Evolutionary conservation across 2,888 invertebrate genomes (phyloP), one percentile per base, ranked within the genome.

Genomic region (Monoplex corrugatus): DNA sequence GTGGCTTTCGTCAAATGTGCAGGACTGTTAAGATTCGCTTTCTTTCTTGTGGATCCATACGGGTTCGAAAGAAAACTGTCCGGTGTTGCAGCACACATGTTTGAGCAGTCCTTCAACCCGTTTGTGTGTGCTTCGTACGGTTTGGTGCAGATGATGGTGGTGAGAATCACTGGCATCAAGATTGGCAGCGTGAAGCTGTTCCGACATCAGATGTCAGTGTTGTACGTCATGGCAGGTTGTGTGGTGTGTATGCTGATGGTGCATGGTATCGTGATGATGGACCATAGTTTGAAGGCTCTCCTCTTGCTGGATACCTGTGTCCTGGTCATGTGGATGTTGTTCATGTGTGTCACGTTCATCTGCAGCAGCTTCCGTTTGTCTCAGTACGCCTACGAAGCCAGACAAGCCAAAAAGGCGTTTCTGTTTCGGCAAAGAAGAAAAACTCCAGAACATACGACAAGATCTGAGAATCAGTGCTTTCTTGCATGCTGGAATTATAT

Each of bases 1-100:
- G 97, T 97, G 94, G 96, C 96, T 91, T 96, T 97, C 93, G 95
- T 97, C 45, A 97, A 97, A 93, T 94, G 97, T 32, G 95, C 97
- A 87, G 97, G 97, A 68, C 94, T 96, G 87, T 96, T 97, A 78
- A 96, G 97, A 91, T 96, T 96, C 35, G 95, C 96, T 78, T 96
- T 96, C 89, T 96, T 97, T 89, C 96, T 97, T 94, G 96, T 97
- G 92, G 97, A 97, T 94, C 97, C 97, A 72, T 97, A 97, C 95
- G 96, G 96, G 93, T 96, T 97, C 75, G 96, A 95, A 1, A 94
- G 96, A 96, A 95, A 95, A 87, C 96, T 97, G 95, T 97, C 97
- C 78, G 96, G 95, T 92, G 95, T 97, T 78, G 94, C 97, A 91
- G 96, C 96, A 40, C 96, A 96, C 82, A 96, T 97, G 90, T 94